A percentile compares a stretch with the other conserved stretches of the same genome.
Conservation (phyloP, 2,888 invertebrate genomes). For the Macrophya alboannulata region DNA sequence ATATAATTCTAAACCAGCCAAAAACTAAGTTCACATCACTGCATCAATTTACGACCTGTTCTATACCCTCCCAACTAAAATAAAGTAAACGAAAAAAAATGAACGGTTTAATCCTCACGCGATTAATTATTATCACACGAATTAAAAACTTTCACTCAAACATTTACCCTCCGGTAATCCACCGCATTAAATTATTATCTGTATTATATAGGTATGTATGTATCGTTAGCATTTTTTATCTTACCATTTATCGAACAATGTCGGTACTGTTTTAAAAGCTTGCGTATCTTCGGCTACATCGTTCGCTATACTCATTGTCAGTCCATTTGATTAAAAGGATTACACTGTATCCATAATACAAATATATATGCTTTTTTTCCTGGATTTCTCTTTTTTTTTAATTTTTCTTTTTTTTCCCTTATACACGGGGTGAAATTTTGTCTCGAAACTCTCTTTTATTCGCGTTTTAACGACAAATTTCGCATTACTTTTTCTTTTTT, state of each 20-base stretch:
- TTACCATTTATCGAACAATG: background rate
- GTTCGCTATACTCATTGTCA: background rate
- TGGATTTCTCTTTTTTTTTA: background rate
- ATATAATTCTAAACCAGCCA: conserved; percentile 18
- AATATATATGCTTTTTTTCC: background rate
- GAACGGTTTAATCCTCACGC: background rate
- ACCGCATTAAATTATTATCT: background rate
- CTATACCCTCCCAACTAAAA: background rate
- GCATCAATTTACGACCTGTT: background rate
- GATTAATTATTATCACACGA: background rate
- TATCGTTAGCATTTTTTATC: background rate
- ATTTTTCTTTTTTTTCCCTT: background rate
- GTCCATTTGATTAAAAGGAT: conserved; percentile 1
- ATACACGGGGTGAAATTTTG: background rate
- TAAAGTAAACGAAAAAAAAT: conserved; percentile 11
- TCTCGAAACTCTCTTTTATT: background rate
- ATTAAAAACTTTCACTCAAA: background rate
- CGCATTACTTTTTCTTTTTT: background rate
- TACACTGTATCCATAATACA: background rate
- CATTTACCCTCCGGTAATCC: background rate
- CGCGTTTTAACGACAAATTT: background rate
- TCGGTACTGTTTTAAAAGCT: conserved; percentile 11
- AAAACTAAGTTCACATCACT: background rate
- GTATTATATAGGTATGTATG: no score
- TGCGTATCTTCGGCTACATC: background rate